phyloP scores from a whole-genome alignment of 2,797 vertebrate genomes.

The Taeniopygia guttata region DNA sequence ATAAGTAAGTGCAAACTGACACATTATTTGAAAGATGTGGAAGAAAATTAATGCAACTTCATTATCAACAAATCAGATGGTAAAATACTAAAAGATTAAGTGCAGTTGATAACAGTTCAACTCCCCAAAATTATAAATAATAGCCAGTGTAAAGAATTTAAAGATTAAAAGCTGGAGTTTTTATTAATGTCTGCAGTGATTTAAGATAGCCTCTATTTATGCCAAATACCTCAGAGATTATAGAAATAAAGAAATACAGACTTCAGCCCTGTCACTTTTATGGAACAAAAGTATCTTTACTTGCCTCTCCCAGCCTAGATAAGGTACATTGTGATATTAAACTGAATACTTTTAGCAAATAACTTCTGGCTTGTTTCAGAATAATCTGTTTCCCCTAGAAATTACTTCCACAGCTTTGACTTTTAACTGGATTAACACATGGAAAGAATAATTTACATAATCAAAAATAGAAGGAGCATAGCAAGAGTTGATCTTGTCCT shows the following conservation, averaged over 20 bases:
- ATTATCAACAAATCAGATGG: background rate
- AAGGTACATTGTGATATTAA: background rate
- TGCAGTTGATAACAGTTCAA: background rate
- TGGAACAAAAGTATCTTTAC: background rate
- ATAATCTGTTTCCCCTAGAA: background rate
- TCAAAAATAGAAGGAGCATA: background rate
- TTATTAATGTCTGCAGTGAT: background rate
- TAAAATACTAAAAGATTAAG: background rate
- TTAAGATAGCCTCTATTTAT: slow-evolving; percentile 9
- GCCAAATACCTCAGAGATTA: slow-evolving; percentile 2
- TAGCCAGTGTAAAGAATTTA: background rate
- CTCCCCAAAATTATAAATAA: background rate
- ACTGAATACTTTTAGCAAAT: background rate
- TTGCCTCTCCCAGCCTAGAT: background rate
- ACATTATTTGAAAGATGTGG: background rate
- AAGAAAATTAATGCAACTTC: background rate
- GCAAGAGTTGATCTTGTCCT: background rate
- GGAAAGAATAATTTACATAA: background rate
- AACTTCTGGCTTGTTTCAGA: slow-evolving; percentile 9
- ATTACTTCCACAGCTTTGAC: background rate
- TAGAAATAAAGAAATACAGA: slow-evolving; percentile 4
- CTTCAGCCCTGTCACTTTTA: slow-evolving; percentile 3
- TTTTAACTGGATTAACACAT: background rate
- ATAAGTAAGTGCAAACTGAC: background rate
- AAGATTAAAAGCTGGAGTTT: slow-evolving; percentile 12